Percentiles rank a stretch among this genome's conserved stretches.
Conservation (phyloP, 2,113 vertebrate species). For the Andinoacara biseriatus region DNA sequence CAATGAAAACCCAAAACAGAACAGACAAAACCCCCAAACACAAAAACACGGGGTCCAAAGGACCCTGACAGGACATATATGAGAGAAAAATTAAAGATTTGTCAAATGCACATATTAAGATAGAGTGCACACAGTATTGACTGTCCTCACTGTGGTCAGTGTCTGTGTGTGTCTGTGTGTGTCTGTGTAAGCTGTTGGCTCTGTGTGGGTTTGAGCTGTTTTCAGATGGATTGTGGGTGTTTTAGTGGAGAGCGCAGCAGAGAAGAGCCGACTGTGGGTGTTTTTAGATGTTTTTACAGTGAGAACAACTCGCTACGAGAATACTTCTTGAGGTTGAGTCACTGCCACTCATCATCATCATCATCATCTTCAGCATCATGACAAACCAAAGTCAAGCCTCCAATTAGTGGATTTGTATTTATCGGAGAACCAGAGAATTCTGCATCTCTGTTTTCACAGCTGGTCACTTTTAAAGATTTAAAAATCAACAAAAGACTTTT, state of each 20-base stretch:
- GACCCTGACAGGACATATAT: too few species aligned
- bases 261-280: background rate
- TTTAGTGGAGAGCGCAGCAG: background rate
- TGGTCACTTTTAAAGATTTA: background rate
- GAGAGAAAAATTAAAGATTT: too few species aligned
- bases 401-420: rapidly evolving
- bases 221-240: background rate
- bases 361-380: background rate
- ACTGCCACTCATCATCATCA: background rate
- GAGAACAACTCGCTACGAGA: background rate
- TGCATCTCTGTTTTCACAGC: background rate
- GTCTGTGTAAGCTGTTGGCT: background rate
- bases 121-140: too few species aligned
- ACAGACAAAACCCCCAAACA: too few species aligned
- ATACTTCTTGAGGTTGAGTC: background rate
- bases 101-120: too few species aligned
- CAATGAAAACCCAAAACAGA: too few species aligned
- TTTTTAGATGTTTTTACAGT: background rate
- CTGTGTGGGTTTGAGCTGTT: background rate
- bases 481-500: background rate
- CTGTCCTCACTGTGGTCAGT: background rate
- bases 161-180: too few species aligned
- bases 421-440: background rate
- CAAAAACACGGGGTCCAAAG: too few species aligned
- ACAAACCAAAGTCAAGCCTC: background rate